Evolutionary conservation across 2,888 invertebrate genomes (phyloP).

Genomic region (Ichneumon xanthorius): DNA sequence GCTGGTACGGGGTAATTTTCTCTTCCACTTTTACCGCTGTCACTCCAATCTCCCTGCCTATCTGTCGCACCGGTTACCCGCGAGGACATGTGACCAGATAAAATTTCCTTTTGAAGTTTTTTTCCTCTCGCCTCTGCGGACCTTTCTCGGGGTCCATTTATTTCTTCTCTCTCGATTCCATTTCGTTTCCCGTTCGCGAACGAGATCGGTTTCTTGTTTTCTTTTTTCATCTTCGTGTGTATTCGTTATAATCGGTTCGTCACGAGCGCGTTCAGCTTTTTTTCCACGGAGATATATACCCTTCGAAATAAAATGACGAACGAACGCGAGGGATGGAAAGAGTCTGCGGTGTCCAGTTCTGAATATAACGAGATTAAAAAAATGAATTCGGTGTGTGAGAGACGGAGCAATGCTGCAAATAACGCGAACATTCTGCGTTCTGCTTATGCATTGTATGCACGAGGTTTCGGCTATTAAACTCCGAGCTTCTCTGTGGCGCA

Average conservation of each 20-base stretch:
- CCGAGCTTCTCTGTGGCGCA: background rate
- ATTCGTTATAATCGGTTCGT: background rate
- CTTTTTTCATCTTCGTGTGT: background rate
- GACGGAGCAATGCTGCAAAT: background rate
- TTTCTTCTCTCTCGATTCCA: background rate
- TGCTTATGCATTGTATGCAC: background rate
- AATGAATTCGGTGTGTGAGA: background rate
- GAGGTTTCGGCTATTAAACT: constrained; percentile 24
- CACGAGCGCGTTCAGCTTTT: background rate
- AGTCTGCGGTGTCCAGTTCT: background rate
- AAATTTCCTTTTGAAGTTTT: constrained; percentile 14
- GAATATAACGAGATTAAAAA: background rate
- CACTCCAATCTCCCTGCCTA: background rate
- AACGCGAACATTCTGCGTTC: background rate
- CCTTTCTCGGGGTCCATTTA: background rate
- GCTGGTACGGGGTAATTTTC: background rate
- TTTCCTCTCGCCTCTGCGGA: background rate
- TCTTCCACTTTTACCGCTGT: background rate
- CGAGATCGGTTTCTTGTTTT: background rate
- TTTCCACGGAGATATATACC: background rate
- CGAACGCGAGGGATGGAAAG: background rate
- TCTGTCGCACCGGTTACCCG: background rate
- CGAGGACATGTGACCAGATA: background rate
- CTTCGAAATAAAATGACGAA: background rate
- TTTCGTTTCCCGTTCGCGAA: background rate